Conservation (phyloP, 2,797 vertebrate species). For the Chaunax sp. region DNA sequence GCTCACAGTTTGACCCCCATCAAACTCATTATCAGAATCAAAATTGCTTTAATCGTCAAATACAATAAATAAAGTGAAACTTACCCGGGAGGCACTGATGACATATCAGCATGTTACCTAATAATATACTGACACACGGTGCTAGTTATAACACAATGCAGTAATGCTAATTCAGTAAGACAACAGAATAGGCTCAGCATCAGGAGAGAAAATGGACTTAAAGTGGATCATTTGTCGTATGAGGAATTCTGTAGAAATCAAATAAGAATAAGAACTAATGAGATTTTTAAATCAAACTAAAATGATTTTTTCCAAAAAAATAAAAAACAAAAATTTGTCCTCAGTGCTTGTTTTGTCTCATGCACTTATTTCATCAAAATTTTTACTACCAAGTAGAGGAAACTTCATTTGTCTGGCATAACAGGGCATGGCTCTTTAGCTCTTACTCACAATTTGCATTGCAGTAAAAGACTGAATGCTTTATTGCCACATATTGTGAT, state of each 20-base stretch:
- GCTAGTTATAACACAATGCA: constrained; percentile 25
- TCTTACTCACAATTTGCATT: neutral
- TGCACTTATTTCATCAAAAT: no score
- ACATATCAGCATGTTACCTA: constrained; percentile 17
- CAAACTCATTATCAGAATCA: constrained; percentile 58
- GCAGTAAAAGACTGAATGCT: neutral
- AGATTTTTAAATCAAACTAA: neutral
- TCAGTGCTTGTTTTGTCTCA: no score
- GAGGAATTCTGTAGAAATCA: neutral
- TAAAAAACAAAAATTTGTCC: no score
- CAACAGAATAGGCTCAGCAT: neutral
- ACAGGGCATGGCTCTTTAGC: no score
- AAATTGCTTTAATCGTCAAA: constrained; percentile 54
- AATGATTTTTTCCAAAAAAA: neutral
- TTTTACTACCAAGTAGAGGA: no score
- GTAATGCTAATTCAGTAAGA: neutral
- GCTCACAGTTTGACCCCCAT: constrained; percentile 55
- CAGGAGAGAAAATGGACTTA: neutral
- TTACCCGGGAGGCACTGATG: constrained; percentile 24
- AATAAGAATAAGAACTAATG: no score
- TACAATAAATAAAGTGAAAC: constrained; percentile 44
- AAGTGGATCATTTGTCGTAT: neutral
- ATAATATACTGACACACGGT: constrained; percentile 23
- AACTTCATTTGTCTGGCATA: no score
- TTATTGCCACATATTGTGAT: neutral